These are phyloP conservation scores for Oscheius myriophilus DNA, from an alignment of 2,888 invertebrate genomes.

Conservation along the genomic window DNA sequence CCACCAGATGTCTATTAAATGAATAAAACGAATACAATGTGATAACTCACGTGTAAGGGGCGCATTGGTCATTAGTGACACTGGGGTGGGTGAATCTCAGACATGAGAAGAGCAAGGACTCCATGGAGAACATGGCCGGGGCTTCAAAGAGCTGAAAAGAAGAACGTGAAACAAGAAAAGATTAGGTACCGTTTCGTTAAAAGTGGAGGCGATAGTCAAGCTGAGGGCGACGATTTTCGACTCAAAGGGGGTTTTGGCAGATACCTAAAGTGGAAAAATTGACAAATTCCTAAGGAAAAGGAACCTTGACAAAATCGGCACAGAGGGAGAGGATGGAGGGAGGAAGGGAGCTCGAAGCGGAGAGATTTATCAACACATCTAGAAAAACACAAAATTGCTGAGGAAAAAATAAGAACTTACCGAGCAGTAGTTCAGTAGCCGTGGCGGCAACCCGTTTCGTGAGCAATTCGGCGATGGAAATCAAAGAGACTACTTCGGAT, in stretches of 20 bases:
- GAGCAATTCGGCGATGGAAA: too few species aligned
- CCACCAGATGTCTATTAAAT: constrained; percentile 7
- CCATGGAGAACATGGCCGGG: constrained; percentile 17
- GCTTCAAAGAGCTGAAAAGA: constrained; percentile 10
- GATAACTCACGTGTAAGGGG: constrained; percentile 10
- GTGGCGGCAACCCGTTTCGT: too few species aligned
- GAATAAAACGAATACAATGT: background rate
- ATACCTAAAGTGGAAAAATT: too few species aligned
- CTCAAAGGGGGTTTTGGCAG: background rate
- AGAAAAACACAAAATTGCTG: too few species aligned
- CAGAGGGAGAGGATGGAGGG: constrained; percentile 5
- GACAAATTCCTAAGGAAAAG: background rate
- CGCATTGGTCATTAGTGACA: constrained; percentile 13
- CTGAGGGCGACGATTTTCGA: constrained; percentile 2
- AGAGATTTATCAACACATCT: background rate
- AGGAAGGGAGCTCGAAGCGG: background rate
- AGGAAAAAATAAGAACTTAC: too few species aligned
- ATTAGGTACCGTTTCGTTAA: constrained; percentile 5
- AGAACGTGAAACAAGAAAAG: background rate
- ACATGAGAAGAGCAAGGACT: constrained; percentile 11
- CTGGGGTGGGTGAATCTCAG: constrained; percentile 8
- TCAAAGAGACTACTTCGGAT: too few species aligned
- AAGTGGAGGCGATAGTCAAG: constrained; percentile 5
- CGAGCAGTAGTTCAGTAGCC: too few species aligned
- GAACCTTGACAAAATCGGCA: constrained; percentile 6